Evolutionary conservation across 2,888 invertebrate genomes (phyloP).

Genomic region (Drosophila bunnanda): DNA sequence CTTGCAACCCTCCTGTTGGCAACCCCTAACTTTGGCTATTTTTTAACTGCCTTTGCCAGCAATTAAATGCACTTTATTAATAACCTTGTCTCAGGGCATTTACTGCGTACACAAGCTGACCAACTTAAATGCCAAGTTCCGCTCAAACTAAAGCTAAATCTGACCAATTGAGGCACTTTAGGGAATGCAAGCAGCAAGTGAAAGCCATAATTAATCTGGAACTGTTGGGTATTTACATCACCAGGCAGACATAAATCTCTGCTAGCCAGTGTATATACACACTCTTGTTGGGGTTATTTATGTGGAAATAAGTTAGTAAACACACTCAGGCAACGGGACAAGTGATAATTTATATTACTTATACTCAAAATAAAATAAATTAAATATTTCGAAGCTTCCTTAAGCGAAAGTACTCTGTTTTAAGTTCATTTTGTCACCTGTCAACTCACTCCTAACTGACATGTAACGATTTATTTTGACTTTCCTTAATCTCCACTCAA

Average conservation of each 20-base stretch:
- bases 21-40: not conserved
- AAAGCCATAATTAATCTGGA: conserved; percentile 3
- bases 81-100: conserved; percentile 5
- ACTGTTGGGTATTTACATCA: not conserved
- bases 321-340: too few species aligned
- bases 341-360: not conserved
- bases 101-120: too few species aligned
- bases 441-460: too few species aligned
- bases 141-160: not conserved
- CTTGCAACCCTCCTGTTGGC: not conserved
- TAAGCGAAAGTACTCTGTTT: too few species aligned
- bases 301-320: not conserved
- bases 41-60: conserved; percentile 18
- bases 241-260: not conserved
- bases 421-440: too few species aligned
- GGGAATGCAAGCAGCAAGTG: not conserved
- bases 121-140: not conserved
- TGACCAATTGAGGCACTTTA: conserved; percentile 1
- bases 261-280: not conserved
- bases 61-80: conserved; percentile 41
- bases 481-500: too few species aligned
- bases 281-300: not conserved
- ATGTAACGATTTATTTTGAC: too few species aligned
- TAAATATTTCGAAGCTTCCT: not conserved
- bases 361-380: not conserved